Evolutionary conservation across 1,140 invertebrate species (phyloP).

Genomic region (Temnothorax longispinosus): DNA sequence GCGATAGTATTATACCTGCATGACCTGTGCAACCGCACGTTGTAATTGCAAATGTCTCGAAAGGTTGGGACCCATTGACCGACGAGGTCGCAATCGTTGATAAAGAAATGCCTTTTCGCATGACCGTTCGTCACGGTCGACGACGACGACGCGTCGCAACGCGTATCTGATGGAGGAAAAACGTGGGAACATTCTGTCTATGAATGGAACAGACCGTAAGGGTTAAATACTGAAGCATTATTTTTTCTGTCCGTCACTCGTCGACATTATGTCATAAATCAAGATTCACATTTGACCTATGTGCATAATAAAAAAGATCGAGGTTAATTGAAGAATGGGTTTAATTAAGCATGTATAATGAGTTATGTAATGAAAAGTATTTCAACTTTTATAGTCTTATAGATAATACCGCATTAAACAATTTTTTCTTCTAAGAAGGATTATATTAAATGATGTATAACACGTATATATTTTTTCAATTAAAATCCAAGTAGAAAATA

Average conservation of each 20-base stretch:
- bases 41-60: conserved; percentile 71
- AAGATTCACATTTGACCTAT: background rate
- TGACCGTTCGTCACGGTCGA: conserved; percentile 50
- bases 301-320: background rate
- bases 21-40: conserved; percentile 35
- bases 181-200: conserved; percentile 51
- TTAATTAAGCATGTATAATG: background rate
- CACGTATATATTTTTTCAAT: background rate
- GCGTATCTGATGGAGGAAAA: conserved; percentile 66
- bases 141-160: conserved; percentile 64
- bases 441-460: background rate
- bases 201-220: background rate
- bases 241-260: background rate
- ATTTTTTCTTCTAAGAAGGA: background rate
- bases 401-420: background rate
- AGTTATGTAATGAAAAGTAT: background rate
- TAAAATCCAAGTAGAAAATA: background rate
- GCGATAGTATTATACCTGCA: conserved; percentile 50
- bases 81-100: conserved; percentile 40
- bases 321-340: background rate
- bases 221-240: background rate
- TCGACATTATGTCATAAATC: background rate
- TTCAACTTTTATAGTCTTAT: background rate
- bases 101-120: conserved; percentile 45
- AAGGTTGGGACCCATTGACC: conserved; percentile 37